These are phyloP conservation scores for Epinephelus moara DNA, from an alignment of 2,113 vertebrate species.

Conservation along the genomic window DNA sequence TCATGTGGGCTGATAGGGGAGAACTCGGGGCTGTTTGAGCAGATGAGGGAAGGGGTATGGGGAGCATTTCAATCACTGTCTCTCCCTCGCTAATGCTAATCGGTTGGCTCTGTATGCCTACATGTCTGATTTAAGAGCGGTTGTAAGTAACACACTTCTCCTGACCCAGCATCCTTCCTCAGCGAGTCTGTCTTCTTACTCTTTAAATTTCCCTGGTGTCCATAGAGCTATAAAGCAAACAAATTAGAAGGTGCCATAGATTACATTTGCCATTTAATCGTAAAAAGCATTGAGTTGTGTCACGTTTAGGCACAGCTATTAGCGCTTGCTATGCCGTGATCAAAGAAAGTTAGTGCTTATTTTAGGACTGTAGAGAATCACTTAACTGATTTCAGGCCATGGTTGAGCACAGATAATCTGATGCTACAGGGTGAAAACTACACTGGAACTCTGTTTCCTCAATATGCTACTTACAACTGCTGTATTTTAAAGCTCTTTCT, in stretches of 20 bases:
- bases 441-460: slow-evolving; percentile 33
- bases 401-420: slow-evolving; percentile 66
- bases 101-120: slow-evolving; percentile 56
- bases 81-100: slow-evolving; percentile 76
- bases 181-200: slow-evolving; percentile 37
- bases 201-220: slow-evolving; percentile 72
- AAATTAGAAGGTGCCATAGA: slow-evolving; percentile 71
- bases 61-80: slow-evolving; percentile 83
- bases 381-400: slow-evolving; percentile 69
- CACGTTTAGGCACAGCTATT: slow-evolving; percentile 68
- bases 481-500: slow-evolving; percentile 42
- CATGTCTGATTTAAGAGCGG: slow-evolving; percentile 82
- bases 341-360: slow-evolving; percentile 77
- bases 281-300: slow-evolving; percentile 71
- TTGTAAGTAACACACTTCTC: slow-evolving; percentile 71
- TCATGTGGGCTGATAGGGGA: slow-evolving; percentile 71
- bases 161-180: slow-evolving; percentile 75
- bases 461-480: slow-evolving; percentile 24
- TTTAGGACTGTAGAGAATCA: slow-evolving; percentile 74
- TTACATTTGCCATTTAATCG: slow-evolving; percentile 74
- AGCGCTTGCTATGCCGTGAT: slow-evolving; percentile 51
- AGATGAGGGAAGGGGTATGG: slow-evolving; percentile 60
- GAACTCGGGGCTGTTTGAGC: slow-evolving; percentile 64
- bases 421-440: slow-evolving; percentile 60
- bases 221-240: slow-evolving; percentile 71